Evolutionary conservation across 2,888 invertebrate genomes (phyloP), one percentile per base, ranked within the genome.

Genomic region (Neoaliturus tenellus): DNA sequence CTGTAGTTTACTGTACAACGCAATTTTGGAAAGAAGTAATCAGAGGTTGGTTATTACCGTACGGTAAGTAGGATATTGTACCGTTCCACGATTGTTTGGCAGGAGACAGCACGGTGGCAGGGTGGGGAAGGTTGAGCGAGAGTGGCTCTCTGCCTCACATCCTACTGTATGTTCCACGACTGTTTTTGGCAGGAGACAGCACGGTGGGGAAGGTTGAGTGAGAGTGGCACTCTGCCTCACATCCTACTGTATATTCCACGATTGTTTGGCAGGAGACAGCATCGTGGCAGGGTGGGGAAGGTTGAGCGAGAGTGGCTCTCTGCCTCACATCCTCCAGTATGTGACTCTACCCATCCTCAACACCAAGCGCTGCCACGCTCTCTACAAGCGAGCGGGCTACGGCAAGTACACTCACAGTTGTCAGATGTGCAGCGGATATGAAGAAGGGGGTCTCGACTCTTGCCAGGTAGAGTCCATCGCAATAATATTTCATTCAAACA

Each of bases 261-360:
- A 20, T 31, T 85, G 78, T 28, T 84, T 73, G 31, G 4, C 48
- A 86, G 88, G 86, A 14, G 78, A 71, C 20, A 89, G 87, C 25
- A 82, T 87, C 8, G 88, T 88, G 20, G 85, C 88, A 0, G 90
- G 89, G 5, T 90, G 90, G 90, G 90, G 89, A 17, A 85, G 87
- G 10, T 83, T 88, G 80, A 85, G 87, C 0, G 88, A 88, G 80
- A 86, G 86, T 67, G 88, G 88, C 2, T 82, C 81, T 0, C 83
- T 87, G 14, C 87, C 89, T 1, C 88, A 88, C 33, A 78, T 87
- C n/a, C 86, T 90, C 14, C 89, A 89, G 81, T 86, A 87, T 69
- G 88, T 88, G 0, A 84, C 84, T 5, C 82, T 89, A 39, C 88
- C 89, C 0, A 84, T 89, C 55, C 84, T 89, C 12, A 82, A 85